These are phyloP conservation scores for Amphimallon solstitiale DNA, from an alignment of 2,888 invertebrate genomes.

Conservation along the genomic window DNA sequence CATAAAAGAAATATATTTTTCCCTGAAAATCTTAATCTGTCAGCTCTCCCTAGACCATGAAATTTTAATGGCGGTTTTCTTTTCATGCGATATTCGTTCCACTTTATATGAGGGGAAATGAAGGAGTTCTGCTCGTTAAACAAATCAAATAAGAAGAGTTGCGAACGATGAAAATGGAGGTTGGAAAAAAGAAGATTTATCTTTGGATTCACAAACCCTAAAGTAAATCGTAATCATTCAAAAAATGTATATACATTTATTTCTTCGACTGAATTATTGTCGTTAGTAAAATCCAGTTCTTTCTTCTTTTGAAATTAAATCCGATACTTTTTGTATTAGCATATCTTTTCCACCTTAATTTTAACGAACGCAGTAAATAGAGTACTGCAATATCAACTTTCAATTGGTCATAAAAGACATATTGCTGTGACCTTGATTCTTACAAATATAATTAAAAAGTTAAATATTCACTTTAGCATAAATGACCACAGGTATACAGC, in stretches of 20 bases:
- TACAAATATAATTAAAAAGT: too few species aligned
- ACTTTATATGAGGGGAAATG: conserved; percentile 33
- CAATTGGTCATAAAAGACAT: too few species aligned
- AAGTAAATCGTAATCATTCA: conserved; percentile 17
- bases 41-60: conserved; percentile 38
- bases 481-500: too few species aligned
- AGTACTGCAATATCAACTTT: too few species aligned
- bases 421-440: too few species aligned
- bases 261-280: background rate
- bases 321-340: too few species aligned
- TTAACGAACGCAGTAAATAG: too few species aligned
- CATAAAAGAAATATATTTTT: conserved; percentile 20
- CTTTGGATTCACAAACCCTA: conserved; percentile 7
- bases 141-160: conserved; percentile 32
- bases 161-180: conserved; percentile 4
- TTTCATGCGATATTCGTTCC: conserved; percentile 35
- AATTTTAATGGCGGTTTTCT: conserved; percentile 40
- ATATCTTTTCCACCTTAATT: too few species aligned
- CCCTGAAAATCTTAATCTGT: conserved; percentile 37
- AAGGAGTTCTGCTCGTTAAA: conserved; percentile 28
- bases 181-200: conserved; percentile 14
- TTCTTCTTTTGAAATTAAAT: too few species aligned
- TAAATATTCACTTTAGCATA: too few species aligned
- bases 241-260: background rate
- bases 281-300: too few species aligned